A percentile compares a stretch with the other conserved stretches of the same genome.
Conservation (phyloP, 2,888 invertebrate genomes). For the Sminthurides aquaticus region DNA sequence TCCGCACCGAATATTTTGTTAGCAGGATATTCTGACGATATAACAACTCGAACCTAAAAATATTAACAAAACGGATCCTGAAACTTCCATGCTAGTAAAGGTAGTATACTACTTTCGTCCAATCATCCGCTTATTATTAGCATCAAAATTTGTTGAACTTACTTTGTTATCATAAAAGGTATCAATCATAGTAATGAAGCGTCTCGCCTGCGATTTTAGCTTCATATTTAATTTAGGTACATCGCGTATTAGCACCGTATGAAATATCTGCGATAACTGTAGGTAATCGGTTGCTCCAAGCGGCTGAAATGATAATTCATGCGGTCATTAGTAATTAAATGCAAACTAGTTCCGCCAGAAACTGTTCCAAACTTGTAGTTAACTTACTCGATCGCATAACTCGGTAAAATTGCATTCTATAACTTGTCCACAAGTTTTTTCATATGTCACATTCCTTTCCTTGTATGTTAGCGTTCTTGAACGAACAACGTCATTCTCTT, state of each 20-base stretch:
- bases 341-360: background rate
- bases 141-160: too few relatives aligned
- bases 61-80: background rate
- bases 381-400: constrained; percentile 73
- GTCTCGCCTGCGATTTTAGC: constrained; percentile 75
- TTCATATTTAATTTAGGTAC: constrained; percentile 74
- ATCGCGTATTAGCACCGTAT: constrained; percentile 85
- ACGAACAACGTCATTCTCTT: constrained; percentile 82
- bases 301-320: constrained; percentile 55
- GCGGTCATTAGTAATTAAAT: constrained; percentile 24
- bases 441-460: constrained; percentile 79
- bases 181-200: constrained; percentile 95
- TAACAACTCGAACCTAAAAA: constrained; percentile 63
- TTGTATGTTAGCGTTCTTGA: constrained; percentile 78
- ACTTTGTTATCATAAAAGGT: constrained; percentile 91
- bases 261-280: constrained; percentile 84
- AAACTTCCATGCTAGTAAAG: background rate
- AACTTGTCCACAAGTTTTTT: constrained; percentile 84
- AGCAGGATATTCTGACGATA: constrained; percentile 71
- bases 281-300: constrained; percentile 92
- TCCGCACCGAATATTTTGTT: constrained; percentile 60
- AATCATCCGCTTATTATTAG: too few relatives aligned
- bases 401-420: constrained; percentile 82
- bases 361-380: constrained; percentile 31
- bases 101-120: constrained; percentile 11